Evolutionary conservation across 2,888 invertebrate species (phyloP).

Genomic region (Trisateles emortualis): DNA sequence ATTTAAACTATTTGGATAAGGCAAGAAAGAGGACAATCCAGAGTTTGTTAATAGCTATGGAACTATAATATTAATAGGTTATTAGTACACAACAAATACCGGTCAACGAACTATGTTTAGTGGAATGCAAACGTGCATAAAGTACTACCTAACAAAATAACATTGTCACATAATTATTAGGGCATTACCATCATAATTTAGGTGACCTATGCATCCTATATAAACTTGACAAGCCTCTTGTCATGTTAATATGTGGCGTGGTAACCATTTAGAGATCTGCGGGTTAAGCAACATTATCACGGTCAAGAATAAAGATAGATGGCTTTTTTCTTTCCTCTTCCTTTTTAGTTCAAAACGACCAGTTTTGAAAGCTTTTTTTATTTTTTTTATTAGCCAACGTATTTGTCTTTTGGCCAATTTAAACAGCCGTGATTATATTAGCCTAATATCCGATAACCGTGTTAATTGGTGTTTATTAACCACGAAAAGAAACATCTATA

Average conservation of each 20-base stretch:
- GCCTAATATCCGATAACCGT: background rate
- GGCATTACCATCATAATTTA: background rate
- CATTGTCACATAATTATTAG: background rate
- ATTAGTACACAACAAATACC: slow-evolving; percentile 30
- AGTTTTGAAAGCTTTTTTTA: too few relatives aligned
- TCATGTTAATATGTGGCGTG: too few relatives aligned
- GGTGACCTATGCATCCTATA: background rate
- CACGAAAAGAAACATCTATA: too few relatives aligned
- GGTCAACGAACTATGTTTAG: slow-evolving; percentile 19
- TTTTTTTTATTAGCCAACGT: too few relatives aligned
- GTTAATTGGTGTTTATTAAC: background rate
- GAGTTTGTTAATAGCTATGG: slow-evolving; percentile 26
- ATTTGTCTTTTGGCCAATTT: too few relatives aligned
- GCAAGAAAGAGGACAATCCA: slow-evolving; percentile 38
- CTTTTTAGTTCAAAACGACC: too few relatives aligned
- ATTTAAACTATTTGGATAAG: slow-evolving; percentile 47
- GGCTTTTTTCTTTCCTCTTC: too few relatives aligned
- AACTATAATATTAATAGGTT: slow-evolving; percentile 22
- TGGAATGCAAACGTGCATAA: slow-evolving; percentile 43
- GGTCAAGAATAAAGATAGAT: too few relatives aligned
- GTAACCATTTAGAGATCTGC: too few relatives aligned
- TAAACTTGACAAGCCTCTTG: too few relatives aligned
- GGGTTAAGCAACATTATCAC: background rate
- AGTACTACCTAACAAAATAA: slow-evolving; percentile 40
- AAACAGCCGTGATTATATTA: too few relatives aligned